Base-by-base conservation (phyloP, 2,888 invertebrate genomes). In the Scaptomyza caliginosa region DNA sequence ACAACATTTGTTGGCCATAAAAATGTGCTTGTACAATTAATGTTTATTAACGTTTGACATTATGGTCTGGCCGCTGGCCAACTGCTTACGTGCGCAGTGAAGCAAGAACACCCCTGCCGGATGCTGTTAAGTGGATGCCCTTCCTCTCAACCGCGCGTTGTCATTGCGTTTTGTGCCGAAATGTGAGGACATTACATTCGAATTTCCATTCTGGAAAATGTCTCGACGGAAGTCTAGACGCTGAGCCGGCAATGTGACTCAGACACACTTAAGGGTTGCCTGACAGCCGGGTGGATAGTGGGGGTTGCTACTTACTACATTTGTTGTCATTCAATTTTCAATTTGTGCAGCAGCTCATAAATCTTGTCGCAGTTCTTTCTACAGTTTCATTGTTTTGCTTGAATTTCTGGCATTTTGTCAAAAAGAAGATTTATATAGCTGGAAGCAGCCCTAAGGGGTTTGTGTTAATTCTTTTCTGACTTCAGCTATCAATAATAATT, bases 161-260 rank as follows among this genome's bases (percentile, higher is more conserved):
- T n/a, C n/a, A n/a, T n/a, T n/a, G n/a, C n/a, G n/a, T n/a, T n/a
- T 45, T 28, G 2, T 17, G 48, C 50, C 80, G 54, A 56, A 64
- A 60, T 23, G 30, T 32, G 58, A 26, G 56, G 24, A 63, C 62
- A 65, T 66, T 63, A 72, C 68, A 78, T 62, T 82, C 67, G 46
- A 68, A 74, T 60, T 54, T 81, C 67, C 72, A 67, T 64, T 67
- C 56, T 34, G 46, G 32, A 21, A 42, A 51, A 50, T 65, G 79
- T 81, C 81, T 81, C 83, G 88, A 76, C 82, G 74, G 77, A 83
- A 83, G 82, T 83, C 82, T 82, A 82, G 82, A 82, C 82, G 63
- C 70, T 73, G 56, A 68, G 66, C 66, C 38, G 62, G 56, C 57
- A 64, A 58, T 52, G 54, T 67, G 69, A 76, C 62, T 67, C 74